Conservation (phyloP, 2,797 vertebrate species). For the Argentina silus region DNA sequence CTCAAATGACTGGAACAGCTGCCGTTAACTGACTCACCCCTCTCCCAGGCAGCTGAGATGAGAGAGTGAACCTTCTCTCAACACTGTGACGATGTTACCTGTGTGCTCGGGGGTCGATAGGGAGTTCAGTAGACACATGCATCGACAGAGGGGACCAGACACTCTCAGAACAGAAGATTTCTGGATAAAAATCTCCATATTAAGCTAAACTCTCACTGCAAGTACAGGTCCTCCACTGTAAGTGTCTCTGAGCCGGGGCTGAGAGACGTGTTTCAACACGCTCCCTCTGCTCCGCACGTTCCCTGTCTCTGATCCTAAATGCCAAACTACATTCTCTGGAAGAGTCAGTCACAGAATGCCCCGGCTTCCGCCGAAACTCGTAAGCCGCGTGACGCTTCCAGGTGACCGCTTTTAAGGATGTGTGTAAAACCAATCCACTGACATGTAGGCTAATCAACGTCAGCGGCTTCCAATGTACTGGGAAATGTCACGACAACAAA, state of each 20-base stretch:
- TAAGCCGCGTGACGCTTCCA: constrained; percentile 22
- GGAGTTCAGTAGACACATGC: background rate
- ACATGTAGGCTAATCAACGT: constrained; percentile 22
- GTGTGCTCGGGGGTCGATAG: background rate
- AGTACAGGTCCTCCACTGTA: background rate
- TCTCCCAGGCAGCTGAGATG: background rate
- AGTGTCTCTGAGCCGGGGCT: background rate
- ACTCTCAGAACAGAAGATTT: background rate
- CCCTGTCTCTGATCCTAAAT: constrained; percentile 12
- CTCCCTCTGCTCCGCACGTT: background rate
- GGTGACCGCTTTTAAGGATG: constrained; percentile 8
- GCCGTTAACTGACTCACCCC: background rate
- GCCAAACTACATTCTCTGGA: constrained; percentile 13
- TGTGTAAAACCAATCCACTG: constrained; percentile 11
- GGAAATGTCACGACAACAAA: constrained; percentile 11
- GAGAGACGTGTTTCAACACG: constrained; percentile 13
- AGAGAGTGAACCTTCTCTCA: background rate
- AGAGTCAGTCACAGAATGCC: background rate
- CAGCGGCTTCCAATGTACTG: constrained; percentile 17
- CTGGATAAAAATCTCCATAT: background rate
- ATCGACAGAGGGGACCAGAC: background rate
- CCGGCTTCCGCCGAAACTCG: constrained; percentile 3
- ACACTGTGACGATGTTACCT: background rate
- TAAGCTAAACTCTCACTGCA: background rate
- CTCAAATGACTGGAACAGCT: background rate